phyloP scores from a whole-genome alignment of 2,888 invertebrate genomes.

The Azorinus chamasolen region DNA sequence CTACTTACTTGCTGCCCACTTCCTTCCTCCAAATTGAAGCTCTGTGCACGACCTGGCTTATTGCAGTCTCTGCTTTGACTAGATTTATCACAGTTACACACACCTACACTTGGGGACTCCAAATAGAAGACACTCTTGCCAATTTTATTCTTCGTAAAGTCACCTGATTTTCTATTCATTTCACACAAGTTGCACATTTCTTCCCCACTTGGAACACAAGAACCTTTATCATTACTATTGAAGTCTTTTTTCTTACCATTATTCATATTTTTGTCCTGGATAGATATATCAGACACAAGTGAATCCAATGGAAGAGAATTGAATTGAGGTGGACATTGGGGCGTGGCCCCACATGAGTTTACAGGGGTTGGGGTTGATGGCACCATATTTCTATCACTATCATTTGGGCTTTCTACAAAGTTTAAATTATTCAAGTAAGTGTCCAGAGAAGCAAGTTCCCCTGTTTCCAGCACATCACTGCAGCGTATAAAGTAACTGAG shows the following conservation, averaged over 20 bases:
- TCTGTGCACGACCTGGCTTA: neutral
- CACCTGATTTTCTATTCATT: constrained; percentile 22
- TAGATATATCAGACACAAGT: constrained; percentile 2
- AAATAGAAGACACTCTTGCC: constrained; percentile 65
- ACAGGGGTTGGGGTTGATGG: constrained; percentile 39
- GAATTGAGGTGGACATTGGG: constrained; percentile 4
- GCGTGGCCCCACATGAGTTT: neutral
- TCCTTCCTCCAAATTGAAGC: constrained; percentile 4
- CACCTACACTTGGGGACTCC: neutral
- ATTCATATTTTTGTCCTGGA: neutral
- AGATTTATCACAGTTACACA: constrained; percentile 44
- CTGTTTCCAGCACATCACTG: constrained; percentile 89
- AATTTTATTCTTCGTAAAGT: constrained; percentile 18
- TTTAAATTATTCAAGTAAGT: constrained; percentile 67
- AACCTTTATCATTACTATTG: constrained; percentile 16
- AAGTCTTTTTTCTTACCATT: constrained; percentile 30
- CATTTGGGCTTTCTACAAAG: constrained; percentile 68
- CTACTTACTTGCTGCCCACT: no score
- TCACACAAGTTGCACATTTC: constrained; percentile 27
- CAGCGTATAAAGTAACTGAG: constrained; percentile 96
- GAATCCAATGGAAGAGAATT: constrained; percentile 47
- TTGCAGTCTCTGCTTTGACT: neutral
- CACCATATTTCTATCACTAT: constrained; percentile 64
- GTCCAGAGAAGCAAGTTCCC: constrained; percentile 70
- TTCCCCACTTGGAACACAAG: neutral